Percentiles rank a stretch among this genome's conserved stretches.
These are phyloP conservation scores for Chrysocyon brachyurus DNA, from an alignment of 2,797 vertebrate species.

Conservation along the genomic window DNA sequence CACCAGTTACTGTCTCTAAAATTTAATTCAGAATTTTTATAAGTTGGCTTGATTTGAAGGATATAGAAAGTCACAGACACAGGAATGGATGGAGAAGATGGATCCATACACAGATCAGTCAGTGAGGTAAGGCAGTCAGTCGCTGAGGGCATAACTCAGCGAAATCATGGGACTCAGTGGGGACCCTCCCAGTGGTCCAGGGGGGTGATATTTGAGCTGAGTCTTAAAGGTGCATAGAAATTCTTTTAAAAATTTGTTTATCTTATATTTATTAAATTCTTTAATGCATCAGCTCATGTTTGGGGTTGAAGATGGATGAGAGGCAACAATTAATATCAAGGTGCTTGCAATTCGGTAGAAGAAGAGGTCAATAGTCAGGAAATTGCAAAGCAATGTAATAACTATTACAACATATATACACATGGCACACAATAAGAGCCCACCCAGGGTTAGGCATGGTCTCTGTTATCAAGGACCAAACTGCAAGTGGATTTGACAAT, in stretches of 20 bases:
- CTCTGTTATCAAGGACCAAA: not conserved
- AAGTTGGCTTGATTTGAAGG: not conserved
- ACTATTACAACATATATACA: not conserved
- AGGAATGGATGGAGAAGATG: not conserved
- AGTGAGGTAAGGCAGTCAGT: not conserved
- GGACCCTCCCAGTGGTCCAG: not conserved
- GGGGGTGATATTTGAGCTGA: not conserved
- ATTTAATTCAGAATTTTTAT: not conserved
- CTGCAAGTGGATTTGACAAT: not conserved
- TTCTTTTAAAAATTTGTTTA: not conserved
- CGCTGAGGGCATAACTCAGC: not conserved
- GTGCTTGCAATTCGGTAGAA: not conserved
- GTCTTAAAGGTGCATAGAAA: not conserved
- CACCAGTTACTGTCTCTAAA: not conserved
- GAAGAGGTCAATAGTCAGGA: not conserved
- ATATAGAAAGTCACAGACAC: not conserved
- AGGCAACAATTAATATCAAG: not conserved
- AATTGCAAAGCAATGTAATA: not conserved
- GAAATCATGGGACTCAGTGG: not conserved
- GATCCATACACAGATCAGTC: too few relatives aligned
- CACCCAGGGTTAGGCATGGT: accelerated
- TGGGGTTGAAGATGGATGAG: not conserved
- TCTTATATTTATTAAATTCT: not conserved
- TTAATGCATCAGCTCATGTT: not conserved
- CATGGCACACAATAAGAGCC: not conserved